A percentile compares a stretch with the other conserved stretches of the same genome.
Conservation (phyloP, 37 sponge, comb jelly and placozoan species). For the Aplysina aerophoba region DNA sequence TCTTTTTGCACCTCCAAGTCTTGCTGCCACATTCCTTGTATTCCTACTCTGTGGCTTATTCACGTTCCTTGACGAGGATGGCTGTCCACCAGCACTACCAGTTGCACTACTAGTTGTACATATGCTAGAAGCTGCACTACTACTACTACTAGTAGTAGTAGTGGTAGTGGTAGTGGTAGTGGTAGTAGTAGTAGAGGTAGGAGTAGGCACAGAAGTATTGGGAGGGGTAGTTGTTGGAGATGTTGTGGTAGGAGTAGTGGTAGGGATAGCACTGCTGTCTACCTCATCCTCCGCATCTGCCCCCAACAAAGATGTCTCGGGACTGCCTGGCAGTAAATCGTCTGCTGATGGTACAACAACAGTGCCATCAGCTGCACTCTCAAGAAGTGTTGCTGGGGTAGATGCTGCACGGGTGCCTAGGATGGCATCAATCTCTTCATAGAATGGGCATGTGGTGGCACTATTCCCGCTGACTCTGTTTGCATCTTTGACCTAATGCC, state of each 20-base stretch:
- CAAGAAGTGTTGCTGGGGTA: neutral
- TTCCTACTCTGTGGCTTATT: too few species aligned
- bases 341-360: neutral
- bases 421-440: constrained; percentile 22
- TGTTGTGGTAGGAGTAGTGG: too few species aligned
- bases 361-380: neutral
- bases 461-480: neutral
- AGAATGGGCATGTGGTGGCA: neutral
- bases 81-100: too few species aligned
- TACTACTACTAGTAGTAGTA: neutral
- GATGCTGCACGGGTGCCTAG: constrained; percentile 2
- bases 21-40: too few species aligned
- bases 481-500: neutral
- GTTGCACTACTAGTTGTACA: neutral
- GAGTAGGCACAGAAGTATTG: neutral
- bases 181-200: too few species aligned
- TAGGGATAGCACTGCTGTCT: too few species aligned
- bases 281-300: too few species aligned
- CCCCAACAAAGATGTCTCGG: neutral
- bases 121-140: neutral
- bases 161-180: neutral
- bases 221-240: too few species aligned
- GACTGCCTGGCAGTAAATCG: neutral
- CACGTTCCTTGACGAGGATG: too few species aligned
- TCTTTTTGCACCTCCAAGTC: too few species aligned